These are phyloP conservation scores for Pipistrellus nathusii DNA, from an alignment of 2,797 vertebrate genomes.

Conservation along the genomic window DNA sequence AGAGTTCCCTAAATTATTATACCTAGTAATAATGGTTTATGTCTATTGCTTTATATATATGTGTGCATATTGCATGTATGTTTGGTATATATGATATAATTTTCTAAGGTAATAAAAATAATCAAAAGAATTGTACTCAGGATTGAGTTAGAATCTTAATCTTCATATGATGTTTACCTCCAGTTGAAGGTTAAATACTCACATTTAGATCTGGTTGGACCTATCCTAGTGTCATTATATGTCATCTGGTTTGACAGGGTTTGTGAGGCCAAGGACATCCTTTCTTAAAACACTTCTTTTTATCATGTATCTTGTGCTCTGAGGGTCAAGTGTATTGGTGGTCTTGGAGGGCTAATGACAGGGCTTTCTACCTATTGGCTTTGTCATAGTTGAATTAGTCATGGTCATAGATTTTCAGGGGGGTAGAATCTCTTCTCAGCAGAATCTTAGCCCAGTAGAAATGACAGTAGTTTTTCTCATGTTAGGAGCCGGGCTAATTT, in stretches of 20 bases:
- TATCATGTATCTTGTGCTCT: neutral
- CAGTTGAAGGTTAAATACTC: neutral
- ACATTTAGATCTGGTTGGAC: neutral
- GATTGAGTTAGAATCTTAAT: neutral
- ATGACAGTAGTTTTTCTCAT: neutral
- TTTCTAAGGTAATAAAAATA: neutral
- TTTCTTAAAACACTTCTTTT: neutral
- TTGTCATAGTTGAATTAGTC: constrained; percentile 2
- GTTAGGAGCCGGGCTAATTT: neutral
- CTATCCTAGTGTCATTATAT: neutral
- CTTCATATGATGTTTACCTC: neutral
- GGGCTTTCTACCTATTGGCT: neutral
- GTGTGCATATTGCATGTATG: no score
- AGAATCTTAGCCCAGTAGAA: neutral
- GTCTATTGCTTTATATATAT: neutral
- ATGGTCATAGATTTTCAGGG: neutral
- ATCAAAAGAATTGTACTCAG: neutral
- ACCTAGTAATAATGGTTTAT: neutral
- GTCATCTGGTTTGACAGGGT: neutral
- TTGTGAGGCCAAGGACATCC: neutral
- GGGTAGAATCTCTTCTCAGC: neutral
- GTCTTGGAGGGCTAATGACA: neutral
- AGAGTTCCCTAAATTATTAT: neutral
- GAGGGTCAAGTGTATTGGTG: neutral
- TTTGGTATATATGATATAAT: neutral